These are phyloP conservation scores for Triops cancriformis DNA, from an alignment of 1,140 invertebrate species.

Conservation along the genomic window DNA sequence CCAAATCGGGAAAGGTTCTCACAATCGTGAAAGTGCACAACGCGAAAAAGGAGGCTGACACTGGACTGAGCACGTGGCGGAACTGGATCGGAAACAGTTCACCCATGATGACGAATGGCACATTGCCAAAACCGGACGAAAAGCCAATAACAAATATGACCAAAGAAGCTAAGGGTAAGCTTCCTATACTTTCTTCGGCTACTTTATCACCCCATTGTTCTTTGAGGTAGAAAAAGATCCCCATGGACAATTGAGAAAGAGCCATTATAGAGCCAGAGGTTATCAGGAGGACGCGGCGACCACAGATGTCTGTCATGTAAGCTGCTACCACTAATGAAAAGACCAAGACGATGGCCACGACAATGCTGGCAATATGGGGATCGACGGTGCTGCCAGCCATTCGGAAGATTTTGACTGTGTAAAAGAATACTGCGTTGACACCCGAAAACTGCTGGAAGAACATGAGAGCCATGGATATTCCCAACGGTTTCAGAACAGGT, in stretches of 20 bases:
- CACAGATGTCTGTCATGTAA: constrained; percentile 48
- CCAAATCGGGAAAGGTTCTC: constrained; percentile 52
- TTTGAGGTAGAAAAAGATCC: constrained; percentile 41
- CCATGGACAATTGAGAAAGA: constrained; percentile 31
- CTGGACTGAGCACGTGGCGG: constrained; percentile 39
- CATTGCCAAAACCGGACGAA: constrained; percentile 62
- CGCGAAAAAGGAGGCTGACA: constrained; percentile 42
- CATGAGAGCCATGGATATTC: constrained; percentile 45
- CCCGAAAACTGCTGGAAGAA: constrained; percentile 56
- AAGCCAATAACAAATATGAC: constrained; percentile 81
- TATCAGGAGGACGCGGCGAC: constrained; percentile 41
- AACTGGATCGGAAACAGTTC: constrained; percentile 44
- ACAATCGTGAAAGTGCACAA: constrained; percentile 44
- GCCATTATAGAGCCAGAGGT: constrained; percentile 33
- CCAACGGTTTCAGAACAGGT: constrained; percentile 37
- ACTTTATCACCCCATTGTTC: constrained; percentile 31
- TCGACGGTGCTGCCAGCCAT: constrained; percentile 32
- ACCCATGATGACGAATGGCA: constrained; percentile 46
- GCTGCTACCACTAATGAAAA: constrained; percentile 43
- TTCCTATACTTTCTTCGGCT: constrained; percentile 53
- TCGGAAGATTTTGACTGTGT: constrained; percentile 44
- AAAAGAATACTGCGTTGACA: constrained; percentile 60
- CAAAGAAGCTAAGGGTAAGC: constrained; percentile 70
- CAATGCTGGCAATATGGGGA: constrained; percentile 36
- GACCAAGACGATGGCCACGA: constrained; percentile 41